A percentile compares a stretch with the other conserved stretches of the same genome.
phyloP scores from a whole-genome alignment of 2,888 invertebrate species.

The Mimachlamys varia region DNA sequence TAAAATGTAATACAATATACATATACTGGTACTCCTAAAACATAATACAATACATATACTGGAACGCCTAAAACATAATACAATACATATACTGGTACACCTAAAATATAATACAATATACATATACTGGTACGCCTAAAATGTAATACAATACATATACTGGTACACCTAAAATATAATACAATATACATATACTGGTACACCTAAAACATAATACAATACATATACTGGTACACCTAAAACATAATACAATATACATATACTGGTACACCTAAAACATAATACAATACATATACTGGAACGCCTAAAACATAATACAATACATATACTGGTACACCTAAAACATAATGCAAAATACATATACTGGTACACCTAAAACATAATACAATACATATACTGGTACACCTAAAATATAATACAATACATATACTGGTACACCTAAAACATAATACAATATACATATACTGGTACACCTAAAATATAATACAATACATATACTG shows the following conservation, averaged over 20 bases:
- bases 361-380: constrained; percentile 80
- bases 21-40: constrained; percentile 81
- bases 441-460: too few species aligned
- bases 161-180: constrained; percentile 78
- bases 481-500: too few species aligned
- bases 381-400: too few species aligned
- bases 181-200: too few species aligned
- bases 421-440: constrained; percentile 82
- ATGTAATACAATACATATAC: too few species aligned
- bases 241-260: too few species aligned
- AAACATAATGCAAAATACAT: too few species aligned
- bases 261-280: constrained; percentile 79
- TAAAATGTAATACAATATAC: too few species aligned
- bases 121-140: constrained; percentile 81
- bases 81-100: constrained; percentile 81
- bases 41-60: too few species aligned
- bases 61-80: constrained; percentile 79
- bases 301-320: constrained; percentile 77
- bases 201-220: constrained; percentile 75
- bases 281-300: too few species aligned
- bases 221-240: constrained; percentile 81
- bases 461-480: constrained; percentile 80
- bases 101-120: constrained; percentile 70
- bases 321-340: constrained; percentile 81
- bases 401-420: constrained; percentile 76